These are phyloP conservation scores for Aplochiton taeniatus DNA, from an alignment of 2,797 vertebrate species.

Conservation along the genomic window DNA sequence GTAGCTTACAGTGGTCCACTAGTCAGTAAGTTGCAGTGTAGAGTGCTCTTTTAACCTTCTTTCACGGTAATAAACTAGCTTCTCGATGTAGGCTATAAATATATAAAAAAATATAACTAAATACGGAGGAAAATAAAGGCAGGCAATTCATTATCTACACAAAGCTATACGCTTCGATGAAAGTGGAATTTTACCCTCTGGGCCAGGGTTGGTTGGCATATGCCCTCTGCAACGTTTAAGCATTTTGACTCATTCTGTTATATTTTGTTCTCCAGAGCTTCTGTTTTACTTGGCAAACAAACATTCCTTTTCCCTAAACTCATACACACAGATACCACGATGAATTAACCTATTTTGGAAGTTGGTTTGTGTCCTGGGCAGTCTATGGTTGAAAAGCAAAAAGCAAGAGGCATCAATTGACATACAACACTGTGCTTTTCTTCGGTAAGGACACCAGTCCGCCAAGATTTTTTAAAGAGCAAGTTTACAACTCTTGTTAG, in stretches of 20 bases:
- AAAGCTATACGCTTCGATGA: constrained; percentile 50
- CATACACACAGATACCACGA: constrained; percentile 19
- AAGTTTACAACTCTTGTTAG: no score
- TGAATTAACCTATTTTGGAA: constrained; percentile 16
- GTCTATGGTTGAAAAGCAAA: no score
- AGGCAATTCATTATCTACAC: constrained; percentile 48
- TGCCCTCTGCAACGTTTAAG: constrained; percentile 30
- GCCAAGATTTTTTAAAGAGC: no score
- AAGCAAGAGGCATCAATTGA: no score
- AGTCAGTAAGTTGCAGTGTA: constrained; percentile 14
- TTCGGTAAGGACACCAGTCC: no score
- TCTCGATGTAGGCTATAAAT: constrained; percentile 18
- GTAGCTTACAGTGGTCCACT: constrained; percentile 43
- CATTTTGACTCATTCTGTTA: constrained; percentile 15
- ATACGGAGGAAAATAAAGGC: constrained; percentile 35
- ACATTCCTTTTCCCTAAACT: constrained; percentile 35
- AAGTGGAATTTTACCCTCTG: constrained; percentile 58
- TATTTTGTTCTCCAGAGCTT: constrained; percentile 14
- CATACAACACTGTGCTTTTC: no score
- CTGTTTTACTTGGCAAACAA: constrained; percentile 35
- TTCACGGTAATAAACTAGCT: constrained; percentile 54
- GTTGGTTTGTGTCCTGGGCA: constrained; percentile 29
- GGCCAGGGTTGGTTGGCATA: constrained; percentile 40
- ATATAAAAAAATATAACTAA: no score
- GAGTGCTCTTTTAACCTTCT: constrained; percentile 20